Conservation (phyloP, 53 echinoderm and acorn worm genomes). For the Echinarachnius parma region DNA sequence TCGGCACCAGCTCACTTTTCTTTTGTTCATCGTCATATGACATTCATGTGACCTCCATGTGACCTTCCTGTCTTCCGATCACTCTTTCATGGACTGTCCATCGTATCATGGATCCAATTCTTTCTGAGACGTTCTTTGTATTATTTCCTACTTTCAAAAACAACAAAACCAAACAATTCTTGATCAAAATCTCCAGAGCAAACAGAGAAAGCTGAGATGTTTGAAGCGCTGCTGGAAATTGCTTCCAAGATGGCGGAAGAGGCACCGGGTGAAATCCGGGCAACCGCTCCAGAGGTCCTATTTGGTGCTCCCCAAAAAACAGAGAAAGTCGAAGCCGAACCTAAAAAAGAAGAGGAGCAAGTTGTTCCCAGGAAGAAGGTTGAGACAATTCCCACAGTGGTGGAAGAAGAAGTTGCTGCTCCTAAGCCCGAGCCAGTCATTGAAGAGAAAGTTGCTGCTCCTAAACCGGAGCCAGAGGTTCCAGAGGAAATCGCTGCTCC, state of each 20-base stretch:
- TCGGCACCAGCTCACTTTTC: too few relatives aligned
- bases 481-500: conserved; percentile 5
- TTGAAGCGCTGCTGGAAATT: conserved; percentile 10
- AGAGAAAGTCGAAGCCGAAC: background rate
- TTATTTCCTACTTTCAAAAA: too few relatives aligned
- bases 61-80: too few relatives aligned
- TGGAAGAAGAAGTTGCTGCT: conserved; percentile 7
- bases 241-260: conserved; percentile 22
- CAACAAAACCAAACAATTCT: too few relatives aligned
- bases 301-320: background rate
- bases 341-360: background rate
- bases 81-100: too few relatives aligned
- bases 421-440: conserved; percentile 3
- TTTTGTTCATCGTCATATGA: too few relatives aligned
- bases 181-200: conserved; percentile 13
- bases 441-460: too few relatives aligned
- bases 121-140: too few relatives aligned
- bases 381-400: background rate
- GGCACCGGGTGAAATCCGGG: conserved; percentile 3
- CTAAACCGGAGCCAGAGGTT: conserved; percentile 12
- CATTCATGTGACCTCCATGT: too few relatives aligned
- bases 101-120: too few relatives aligned
- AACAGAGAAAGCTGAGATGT: conserved; percentile 25
- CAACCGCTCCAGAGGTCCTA: conserved; percentile 1
- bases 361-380: background rate